A percentile compares a stretch with the other conserved stretches of the same genome.
phyloP scores from a whole-genome alignment of 1,140 invertebrate species.

The Globodera rostochiensis region DNA sequence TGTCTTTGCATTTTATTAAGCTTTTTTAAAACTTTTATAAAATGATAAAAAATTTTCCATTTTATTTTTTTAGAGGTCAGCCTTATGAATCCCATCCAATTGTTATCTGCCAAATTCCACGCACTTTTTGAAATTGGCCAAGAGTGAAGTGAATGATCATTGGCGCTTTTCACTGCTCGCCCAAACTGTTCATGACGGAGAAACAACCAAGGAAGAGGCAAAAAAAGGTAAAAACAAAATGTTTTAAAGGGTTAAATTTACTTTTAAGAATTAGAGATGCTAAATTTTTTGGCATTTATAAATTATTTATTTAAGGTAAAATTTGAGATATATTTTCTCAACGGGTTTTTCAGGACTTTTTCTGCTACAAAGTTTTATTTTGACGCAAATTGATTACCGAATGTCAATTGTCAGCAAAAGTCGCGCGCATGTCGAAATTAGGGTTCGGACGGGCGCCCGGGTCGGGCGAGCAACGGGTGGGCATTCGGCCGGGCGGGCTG shows the following conservation, averaged over 20 bases:
- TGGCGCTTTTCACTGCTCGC: conserved; percentile 1
- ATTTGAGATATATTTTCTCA: too few species aligned
- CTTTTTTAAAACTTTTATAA: too few species aligned
- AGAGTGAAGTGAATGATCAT: neutral
- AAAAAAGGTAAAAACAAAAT: neutral
- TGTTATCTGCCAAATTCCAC: conserved; percentile 35
- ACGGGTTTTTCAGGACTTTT: conserved; percentile 1
- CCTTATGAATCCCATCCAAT: conserved; percentile 23
- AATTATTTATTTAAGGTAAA: too few species aligned
- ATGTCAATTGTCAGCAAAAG: conserved; percentile 21
- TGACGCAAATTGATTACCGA: neutral
- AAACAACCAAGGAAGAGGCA: neutral
- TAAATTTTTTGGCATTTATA: too few species aligned
- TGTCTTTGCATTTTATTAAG: too few species aligned
- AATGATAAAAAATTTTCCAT: too few species aligned
- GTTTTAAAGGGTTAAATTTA: too few species aligned
- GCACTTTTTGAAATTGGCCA: conserved; percentile 20
- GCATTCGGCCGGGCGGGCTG: too few species aligned
- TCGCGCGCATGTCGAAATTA: neutral
- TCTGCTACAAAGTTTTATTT: conserved; percentile 4
- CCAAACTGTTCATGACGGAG: conserved; percentile 8
- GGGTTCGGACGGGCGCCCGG: too few species aligned
- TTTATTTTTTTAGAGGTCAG: conserved; percentile 18
- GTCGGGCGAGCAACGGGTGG: too few species aligned
- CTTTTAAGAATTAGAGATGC: too few species aligned